Percentiles rank a stretch among this genome's conserved stretches.
phyloP scores from a whole-genome alignment of 2,113 vertebrate genomes.

The Dermatemys mawii region DNA sequence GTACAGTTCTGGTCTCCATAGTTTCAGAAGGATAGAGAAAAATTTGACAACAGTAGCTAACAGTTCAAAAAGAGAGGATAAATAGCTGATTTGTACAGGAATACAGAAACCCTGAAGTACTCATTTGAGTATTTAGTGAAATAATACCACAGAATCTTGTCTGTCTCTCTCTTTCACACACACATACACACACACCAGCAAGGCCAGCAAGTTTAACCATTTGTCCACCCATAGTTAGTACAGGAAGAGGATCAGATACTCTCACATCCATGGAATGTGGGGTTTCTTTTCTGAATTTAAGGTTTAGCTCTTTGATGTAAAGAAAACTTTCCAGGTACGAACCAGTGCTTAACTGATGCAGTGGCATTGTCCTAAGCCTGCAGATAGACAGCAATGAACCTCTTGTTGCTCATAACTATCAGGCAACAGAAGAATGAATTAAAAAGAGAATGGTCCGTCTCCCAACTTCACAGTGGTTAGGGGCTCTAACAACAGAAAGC shows the following conservation, averaged over 20 bases:
- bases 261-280: neutral
- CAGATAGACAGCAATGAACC: constrained; percentile 8
- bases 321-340: neutral
- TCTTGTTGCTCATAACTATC: neutral
- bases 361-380: neutral
- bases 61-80: neutral
- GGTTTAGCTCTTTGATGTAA: neutral
- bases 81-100: constrained; percentile 31
- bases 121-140: constrained; percentile 37
- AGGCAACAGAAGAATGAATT: neutral
- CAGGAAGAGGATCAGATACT: accelerated
- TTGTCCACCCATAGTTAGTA: neutral
- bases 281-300: neutral
- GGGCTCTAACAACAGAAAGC: neutral
- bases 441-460: neutral
- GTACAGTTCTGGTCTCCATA: neutral
- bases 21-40: neutral
- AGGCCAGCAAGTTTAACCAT: neutral
- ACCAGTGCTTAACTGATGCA: neutral
- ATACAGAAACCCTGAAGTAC: constrained; percentile 6
- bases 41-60: neutral
- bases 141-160: constrained; percentile 22
- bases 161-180: constrained; percentile 32
- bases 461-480: neutral
- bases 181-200: neutral